Evolutionary conservation across 2,797 vertebrate species (phyloP), one percentile per base, ranked within the genome.

Genomic region (Microtus californicus): DNA sequence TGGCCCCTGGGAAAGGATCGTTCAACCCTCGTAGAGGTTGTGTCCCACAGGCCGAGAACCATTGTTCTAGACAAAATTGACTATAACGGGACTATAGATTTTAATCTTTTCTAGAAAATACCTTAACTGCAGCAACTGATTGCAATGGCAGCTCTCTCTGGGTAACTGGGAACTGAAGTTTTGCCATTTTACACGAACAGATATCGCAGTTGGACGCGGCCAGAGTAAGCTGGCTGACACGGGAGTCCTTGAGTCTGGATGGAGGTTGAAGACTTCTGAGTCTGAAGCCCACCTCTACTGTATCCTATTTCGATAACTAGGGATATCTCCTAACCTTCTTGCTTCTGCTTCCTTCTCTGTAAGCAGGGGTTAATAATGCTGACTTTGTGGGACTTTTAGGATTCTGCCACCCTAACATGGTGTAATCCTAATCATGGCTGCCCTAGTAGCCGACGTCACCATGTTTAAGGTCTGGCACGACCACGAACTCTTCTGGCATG

Each of bases 271-370:
- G 31, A 43, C 21, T 29, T 17, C 73, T 37, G 9, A 43, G 11
- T 54, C 23, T 91, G 23, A 65, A 88, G 45, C 54, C 51, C 48
- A 78, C 31, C 54, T 87, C 40, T 34, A 6, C 48, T 37, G 5
- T 0, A 0, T 19, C 25, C 23, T 21, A 4, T 1, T 25, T 43
- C 48, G 51, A 1, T 77, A 63, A 9, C 34, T 2, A 12, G n/a
- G 5, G 5, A 5, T 1, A 2, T 78, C 54, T 48, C 85, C 31
- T 21, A 23, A 7, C 14, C 11, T 40, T 43, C 43, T 67, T 61
- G 43, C 61, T 61, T 86, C 9, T 0, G 7, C 79, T 81, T 76
- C 29, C 14, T 73, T 1, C 1, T 48, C 2, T 34, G 40, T n/a
- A 48, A 90, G 87, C 56, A 63, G 40, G 31, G 43, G 3, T 71